Evolutionary conservation across 2,888 invertebrate species (phyloP).

Genomic region (Neria commutata): DNA sequence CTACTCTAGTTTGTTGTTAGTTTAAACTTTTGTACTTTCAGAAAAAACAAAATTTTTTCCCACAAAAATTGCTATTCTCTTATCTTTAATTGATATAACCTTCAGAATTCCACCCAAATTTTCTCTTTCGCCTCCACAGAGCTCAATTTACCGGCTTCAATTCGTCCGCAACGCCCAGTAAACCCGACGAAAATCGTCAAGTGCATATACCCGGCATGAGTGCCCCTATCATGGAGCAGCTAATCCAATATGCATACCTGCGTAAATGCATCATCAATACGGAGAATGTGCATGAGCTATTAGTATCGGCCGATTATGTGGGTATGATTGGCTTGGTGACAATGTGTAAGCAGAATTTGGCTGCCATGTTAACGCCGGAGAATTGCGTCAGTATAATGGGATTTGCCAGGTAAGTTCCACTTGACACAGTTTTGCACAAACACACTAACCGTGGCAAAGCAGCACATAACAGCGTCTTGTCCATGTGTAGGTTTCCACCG

Average conservation of each 20-base stretch:
- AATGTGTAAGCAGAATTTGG: slow-evolving; percentile 79
- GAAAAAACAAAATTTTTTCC: too few relatives aligned
- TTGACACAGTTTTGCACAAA: not conserved
- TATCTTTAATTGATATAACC: not conserved
- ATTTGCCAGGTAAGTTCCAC: slow-evolving; percentile 71
- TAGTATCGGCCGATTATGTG: slow-evolving; percentile 87
- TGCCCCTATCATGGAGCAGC: slow-evolving; percentile 75
- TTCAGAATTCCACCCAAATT: not conserved
- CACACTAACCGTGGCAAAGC: not conserved
- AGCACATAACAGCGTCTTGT: not conserved
- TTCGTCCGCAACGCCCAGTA: slow-evolving; percentile 7
- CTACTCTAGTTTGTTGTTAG: too few relatives aligned
- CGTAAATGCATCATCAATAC: slow-evolving; percentile 76
- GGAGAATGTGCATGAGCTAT: slow-evolving; percentile 79
- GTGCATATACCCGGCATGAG: slow-evolving; percentile 79
- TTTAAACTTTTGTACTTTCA: too few relatives aligned
- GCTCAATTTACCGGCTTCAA: slow-evolving; percentile 56
- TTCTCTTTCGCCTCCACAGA: slow-evolving; percentile 31
- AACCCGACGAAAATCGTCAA: slow-evolving; percentile 66
- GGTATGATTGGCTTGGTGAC: slow-evolving; percentile 82
- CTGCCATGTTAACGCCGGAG: slow-evolving; percentile 70
- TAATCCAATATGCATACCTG: slow-evolving; percentile 86
- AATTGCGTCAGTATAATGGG: slow-evolving; percentile 86
- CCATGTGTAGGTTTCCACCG: too few relatives aligned
- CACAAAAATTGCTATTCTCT: too few relatives aligned